Base-by-base conservation (phyloP, 1,140 invertebrate species). In the Octopus sinensis region DNA sequence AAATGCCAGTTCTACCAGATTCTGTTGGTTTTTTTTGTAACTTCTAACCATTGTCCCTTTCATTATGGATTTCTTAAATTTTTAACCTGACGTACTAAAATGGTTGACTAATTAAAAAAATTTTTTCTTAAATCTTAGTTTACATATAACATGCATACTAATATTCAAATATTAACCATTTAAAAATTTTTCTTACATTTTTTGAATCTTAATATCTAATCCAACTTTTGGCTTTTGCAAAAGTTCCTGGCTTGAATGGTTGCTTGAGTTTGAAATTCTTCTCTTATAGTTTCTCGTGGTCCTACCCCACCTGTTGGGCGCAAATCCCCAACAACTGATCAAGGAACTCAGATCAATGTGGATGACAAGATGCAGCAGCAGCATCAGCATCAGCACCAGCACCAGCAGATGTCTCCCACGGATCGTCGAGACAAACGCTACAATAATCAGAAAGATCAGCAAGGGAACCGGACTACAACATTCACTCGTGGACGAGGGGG, bases 241-340 rank as follows among this genome's bases (percentile, higher is more conserved):
- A 68, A n/a, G 12, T 68, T 68, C 12, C 12, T 68, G 12, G n/a
- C 12, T 13, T 12, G 62, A 68, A 12, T 12, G n/a, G n/a, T 13
- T 13, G n/a, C 62, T 68, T 13, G n/a, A 13, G 62, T 13, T 68
- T 13, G 62, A 68, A 12, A 13, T n/a, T 68, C 3, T 80, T 53
- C 82, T 3, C 81, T 54, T 85, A 10, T 81, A 89, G 90, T 86
- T 88, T 94, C 79, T 92, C 94, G 88, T 78, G 87, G 76, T 92
- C 93, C 88, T 94, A 95, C 91, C 95, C 95, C 89, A 62, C 86
- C 86, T 43, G 82, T 85, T 23, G 87, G 81, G 56, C 82, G 89
- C 13, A 90, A 90, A 82, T 90, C 89, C 84, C 95, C 95, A 68
- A 96, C 95, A 5, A 93, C 94, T 81, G 96, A 97, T 90, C 94